A percentile compares a stretch with the other conserved stretches of the same genome.
Conservation (phyloP, 1,140 invertebrate genomes). For the Drosophila obscura region DNA sequence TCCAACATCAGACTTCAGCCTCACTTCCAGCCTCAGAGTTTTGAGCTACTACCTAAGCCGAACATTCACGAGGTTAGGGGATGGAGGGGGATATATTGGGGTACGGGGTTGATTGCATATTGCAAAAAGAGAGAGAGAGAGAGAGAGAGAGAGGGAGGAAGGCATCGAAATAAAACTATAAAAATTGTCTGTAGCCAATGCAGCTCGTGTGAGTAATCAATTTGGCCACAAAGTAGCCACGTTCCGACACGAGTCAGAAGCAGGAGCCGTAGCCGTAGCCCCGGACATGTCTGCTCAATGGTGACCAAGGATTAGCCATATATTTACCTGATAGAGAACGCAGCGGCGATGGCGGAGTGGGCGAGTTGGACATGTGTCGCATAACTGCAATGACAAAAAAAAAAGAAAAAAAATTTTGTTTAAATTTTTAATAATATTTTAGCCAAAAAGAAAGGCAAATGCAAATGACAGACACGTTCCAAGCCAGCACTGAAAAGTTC, state of each 20-base stretch:
- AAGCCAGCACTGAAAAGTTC: conserved; percentile 6
- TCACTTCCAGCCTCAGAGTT: conserved; percentile 4
- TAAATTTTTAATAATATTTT: conserved; percentile 26
- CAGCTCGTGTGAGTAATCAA: conserved; percentile 77
- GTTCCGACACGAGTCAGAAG: conserved; percentile 57
- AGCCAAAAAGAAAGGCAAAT: conserved; percentile 22
- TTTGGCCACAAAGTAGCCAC: conserved; percentile 80
- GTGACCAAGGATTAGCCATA: conserved; percentile 68
- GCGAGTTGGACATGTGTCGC: conserved; percentile 81
- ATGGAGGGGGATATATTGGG: background rate
- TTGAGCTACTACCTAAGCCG: conserved; percentile 37
- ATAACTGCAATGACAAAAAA: conserved; percentile 71
- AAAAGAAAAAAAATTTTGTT: conserved; percentile 26
- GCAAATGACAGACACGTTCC: conserved; percentile 74
- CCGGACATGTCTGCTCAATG: conserved; percentile 63
- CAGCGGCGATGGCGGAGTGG: conserved; percentile 78
- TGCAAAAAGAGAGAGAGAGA: conserved; percentile 25
- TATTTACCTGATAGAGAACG: conserved; percentile 81
- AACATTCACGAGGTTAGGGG: background rate
- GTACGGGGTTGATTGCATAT: conserved; percentile 39
- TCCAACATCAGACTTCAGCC: conserved; percentile 14
- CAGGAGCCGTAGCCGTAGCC: conserved; percentile 13
- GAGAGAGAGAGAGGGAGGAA: background rate
- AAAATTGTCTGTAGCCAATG: conserved; percentile 36
- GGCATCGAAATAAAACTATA: conserved; percentile 36